Evolutionary conservation across 37 sponge, comb jelly and placozoan species (phyloP).

Genomic region (Ianthella basta): DNA sequence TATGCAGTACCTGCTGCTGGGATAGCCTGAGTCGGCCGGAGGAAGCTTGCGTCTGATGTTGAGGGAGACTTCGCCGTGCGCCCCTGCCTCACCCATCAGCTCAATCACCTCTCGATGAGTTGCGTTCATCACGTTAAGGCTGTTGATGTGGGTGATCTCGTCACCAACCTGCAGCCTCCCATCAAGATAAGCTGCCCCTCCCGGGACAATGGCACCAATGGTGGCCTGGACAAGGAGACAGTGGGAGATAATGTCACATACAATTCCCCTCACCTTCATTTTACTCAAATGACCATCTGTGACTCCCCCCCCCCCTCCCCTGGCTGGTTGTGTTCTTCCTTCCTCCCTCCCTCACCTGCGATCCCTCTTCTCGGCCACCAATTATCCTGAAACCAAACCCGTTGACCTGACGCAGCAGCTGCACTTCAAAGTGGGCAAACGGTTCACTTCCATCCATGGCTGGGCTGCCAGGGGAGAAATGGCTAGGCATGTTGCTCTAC

Average conservation of each 20-base stretch:
- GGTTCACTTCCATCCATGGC: conserved; percentile 46
- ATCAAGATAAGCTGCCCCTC: conserved; percentile 66
- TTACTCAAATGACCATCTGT: background rate
- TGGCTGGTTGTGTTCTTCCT: too few species aligned
- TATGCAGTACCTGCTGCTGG: background rate
- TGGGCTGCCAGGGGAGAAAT: too few species aligned
- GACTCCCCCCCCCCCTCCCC: too few species aligned
- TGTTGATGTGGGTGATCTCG: conserved; percentile 62
- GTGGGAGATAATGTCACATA: background rate
- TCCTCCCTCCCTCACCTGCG: conserved; percentile 54
- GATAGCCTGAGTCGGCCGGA: background rate
- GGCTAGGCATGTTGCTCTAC: too few species aligned
- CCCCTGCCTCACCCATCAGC: conserved; percentile 36
- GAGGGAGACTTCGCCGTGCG: conserved; percentile 4
- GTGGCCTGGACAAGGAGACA: conserved; percentile 54
- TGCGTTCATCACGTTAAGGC: conserved; percentile 41
- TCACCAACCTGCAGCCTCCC: conserved; percentile 72
- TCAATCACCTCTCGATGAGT: conserved; percentile 55
- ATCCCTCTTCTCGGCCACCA: conserved; percentile 81
- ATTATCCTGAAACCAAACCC: conserved; percentile 89
- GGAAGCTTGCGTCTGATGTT: conserved; percentile 22
- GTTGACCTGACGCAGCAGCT: conserved; percentile 64
- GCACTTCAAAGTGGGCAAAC: conserved; percentile 56
- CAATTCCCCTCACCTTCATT: background rate
- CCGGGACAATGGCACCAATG: conserved; percentile 78